Base-by-base conservation (phyloP, 2,888 invertebrate species). In the Phragmatobia fuliginosa region DNA sequence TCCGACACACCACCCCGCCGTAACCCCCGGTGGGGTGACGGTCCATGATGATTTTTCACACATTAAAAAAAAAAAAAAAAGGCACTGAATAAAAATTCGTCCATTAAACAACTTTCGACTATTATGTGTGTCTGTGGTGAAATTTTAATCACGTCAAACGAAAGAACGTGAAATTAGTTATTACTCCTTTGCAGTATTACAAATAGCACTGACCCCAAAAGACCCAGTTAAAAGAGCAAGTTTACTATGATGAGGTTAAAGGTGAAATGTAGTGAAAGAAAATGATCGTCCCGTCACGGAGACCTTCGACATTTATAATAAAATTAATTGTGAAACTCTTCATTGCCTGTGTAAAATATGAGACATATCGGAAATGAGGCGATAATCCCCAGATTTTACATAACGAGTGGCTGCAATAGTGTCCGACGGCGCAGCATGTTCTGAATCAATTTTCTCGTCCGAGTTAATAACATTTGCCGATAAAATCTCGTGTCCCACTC, bases 281-380 rank as follows among this genome's bases (percentile, higher is more conserved):
- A 62, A 62, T 25, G 36, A 61, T 25, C 28, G 28, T 10, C 18
- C 18, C 25, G 25, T 36, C 18, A 16, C 36, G 25, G 14, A 14
- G 14, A 49, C 49, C 49, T 25, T 52, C 14, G 52, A 56, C 28
- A 56, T 56, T 56, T 65, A 28, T 56, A 56, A 56, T 25, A 56
- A 65, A 65, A 65, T 65, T 65, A 65, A 56, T 65, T 56, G 36
- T 36, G 18, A 65, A 65, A 56, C 56, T 65, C 65, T 56, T 65
- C 65, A 36, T 25, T 65, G 56, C 21, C 4, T 36, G 21, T 21
- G 36, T 65, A 36, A 65, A 65, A 56, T 65, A 65, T 65, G 56
- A 36, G 65, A 65, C 65, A 56, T 56, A 65, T 65, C 36, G 65
- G 65, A 65, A 65, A 65, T 65, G 65, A 56, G 52, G 16, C 65